Conservation (phyloP, 2,888 invertebrate genomes). For the Latheticus oryzae region DNA sequence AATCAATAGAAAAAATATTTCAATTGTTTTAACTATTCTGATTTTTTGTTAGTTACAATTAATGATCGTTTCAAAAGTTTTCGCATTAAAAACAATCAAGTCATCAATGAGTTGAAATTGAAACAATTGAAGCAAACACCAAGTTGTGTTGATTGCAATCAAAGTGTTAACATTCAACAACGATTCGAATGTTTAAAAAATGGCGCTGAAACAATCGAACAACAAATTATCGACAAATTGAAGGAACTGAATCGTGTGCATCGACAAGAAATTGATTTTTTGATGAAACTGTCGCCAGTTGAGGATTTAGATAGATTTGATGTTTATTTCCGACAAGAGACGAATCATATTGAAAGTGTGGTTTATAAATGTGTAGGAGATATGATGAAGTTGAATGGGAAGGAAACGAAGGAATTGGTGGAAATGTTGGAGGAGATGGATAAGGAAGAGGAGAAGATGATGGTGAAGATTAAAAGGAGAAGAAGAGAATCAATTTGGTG, state of each 20-base stretch:
- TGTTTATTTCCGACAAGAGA: not conserved
- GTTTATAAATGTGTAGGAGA: not conserved
- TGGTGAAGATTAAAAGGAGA: too few relatives aligned
- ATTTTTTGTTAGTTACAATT: too few relatives aligned
- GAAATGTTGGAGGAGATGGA: slow-evolving; percentile 7
- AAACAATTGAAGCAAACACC: too few relatives aligned
- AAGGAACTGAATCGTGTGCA: not conserved
- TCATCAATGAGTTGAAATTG: too few relatives aligned
- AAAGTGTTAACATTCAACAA: too few relatives aligned
- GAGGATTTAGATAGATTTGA: not conserved
- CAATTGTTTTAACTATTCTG: too few relatives aligned
- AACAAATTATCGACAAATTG: not conserved
- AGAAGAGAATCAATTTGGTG: too few relatives aligned
- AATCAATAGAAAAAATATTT: too few relatives aligned
- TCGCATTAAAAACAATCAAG: too few relatives aligned
- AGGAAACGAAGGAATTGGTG: slow-evolving; percentile 1
- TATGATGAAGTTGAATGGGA: not conserved
- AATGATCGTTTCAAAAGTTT: too few relatives aligned
- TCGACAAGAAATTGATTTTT: not conserved
- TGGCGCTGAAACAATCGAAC: not conserved
- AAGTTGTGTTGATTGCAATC: too few relatives aligned
- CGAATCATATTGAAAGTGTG: not conserved
- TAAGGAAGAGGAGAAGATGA: slow-evolving; percentile 5
- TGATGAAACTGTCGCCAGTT: too few relatives aligned
- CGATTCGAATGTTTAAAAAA: not conserved